Conservation (phyloP, 2,797 vertebrate genomes). For the Oophaga sylvatica region DNA sequence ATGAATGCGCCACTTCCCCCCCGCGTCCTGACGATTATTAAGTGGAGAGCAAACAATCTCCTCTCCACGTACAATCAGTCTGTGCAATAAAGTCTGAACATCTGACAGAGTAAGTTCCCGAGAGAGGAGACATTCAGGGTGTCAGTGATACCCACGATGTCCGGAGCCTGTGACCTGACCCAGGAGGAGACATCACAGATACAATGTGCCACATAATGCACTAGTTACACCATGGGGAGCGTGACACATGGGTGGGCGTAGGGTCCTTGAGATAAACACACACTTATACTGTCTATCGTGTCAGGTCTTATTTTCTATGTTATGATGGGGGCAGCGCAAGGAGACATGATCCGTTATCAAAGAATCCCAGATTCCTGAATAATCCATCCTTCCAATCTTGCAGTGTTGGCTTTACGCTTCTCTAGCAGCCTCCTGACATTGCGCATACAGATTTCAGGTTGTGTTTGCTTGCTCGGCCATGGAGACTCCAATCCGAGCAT, state of each 20-base stretch:
- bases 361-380: background rate
- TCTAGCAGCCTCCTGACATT: background rate
- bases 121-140: background rate
- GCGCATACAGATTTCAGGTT: background rate
- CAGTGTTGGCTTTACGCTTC: background rate
- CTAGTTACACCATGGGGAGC: too few species aligned
- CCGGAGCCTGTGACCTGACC: too few species aligned
- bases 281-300: too few species aligned
- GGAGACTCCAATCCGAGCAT: background rate
- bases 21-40: constrained; percentile 2
- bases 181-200: too few species aligned
- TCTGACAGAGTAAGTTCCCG: background rate
- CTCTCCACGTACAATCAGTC: background rate
- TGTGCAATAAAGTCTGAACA: background rate
- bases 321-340: too few species aligned
- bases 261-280: too few species aligned
- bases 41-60: background rate
- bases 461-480: background rate
- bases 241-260: too few species aligned
- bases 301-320: too few species aligned
- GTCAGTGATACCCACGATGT: too few species aligned
- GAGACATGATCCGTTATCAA: background rate
- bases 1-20: background rate
- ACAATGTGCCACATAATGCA: too few species aligned
- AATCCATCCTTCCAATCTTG: background rate